Conservation (phyloP, 2,888 invertebrate genomes). For the Metellina segmentata region DNA sequence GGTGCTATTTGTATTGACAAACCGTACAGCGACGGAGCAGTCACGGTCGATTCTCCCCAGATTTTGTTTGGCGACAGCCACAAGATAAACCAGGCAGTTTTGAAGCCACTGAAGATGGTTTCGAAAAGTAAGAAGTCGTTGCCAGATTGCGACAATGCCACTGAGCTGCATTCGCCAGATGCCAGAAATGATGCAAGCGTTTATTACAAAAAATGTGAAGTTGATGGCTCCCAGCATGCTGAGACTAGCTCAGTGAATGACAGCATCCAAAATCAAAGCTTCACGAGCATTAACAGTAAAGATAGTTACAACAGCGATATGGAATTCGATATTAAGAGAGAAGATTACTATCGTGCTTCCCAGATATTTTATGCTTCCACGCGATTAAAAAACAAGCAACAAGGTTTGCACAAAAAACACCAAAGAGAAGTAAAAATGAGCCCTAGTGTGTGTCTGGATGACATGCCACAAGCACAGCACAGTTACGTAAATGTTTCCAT, state of each 20-base stretch:
- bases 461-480: neutral
- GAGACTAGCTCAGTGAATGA: constrained; percentile 34
- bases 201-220: neutral
- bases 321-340: constrained; percentile 76
- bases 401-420: neutral
- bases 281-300: constrained; percentile 40
- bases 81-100: constrained; percentile 52
- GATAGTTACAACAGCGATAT: constrained; percentile 49
- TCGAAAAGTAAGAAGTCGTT: constrained; percentile 28
- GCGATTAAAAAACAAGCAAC: constrained; percentile 33
- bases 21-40: neutral
- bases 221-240: constrained; percentile 21
- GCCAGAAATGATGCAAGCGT: neutral
- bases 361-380: constrained; percentile 77
- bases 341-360: constrained; percentile 77
- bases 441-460: neutral
- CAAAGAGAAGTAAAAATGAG: neutral
- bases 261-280: constrained; percentile 53
- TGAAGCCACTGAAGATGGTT: constrained; percentile 52
- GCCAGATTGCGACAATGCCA: neutral
- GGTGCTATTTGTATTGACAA: constrained; percentile 51
- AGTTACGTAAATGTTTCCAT: constrained; percentile 45
- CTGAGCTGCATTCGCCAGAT: neutral
- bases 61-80: neutral
- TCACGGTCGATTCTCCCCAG: constrained; percentile 9